Percentiles rank a stretch among this genome's conserved stretches.
These are phyloP conservation scores for Clarias magur DNA, from an alignment of 2,113 vertebrate species.

Conservation along the genomic window DNA sequence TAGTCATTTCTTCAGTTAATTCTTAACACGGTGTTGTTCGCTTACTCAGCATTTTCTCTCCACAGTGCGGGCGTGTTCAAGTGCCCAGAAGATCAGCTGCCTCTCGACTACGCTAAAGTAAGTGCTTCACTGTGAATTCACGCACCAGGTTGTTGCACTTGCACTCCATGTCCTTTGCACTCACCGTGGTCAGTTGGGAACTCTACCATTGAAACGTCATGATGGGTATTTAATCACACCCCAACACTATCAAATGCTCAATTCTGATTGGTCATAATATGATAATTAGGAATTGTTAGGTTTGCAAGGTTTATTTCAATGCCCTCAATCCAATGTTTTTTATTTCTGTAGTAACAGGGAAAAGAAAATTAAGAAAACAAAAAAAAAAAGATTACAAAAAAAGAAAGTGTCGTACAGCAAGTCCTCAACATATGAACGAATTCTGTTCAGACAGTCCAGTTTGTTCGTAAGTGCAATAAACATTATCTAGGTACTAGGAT, in stretches of 20 bases:
- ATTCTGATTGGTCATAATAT: not conserved
- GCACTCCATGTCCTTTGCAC: not conserved
- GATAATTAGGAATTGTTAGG: not conserved
- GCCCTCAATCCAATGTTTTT: not conserved
- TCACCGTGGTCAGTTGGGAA: not conserved
- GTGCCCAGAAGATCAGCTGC: conserved; percentile 89
- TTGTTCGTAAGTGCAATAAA: no score
- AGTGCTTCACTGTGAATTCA: conserved; percentile 14
- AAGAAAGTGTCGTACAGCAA: no score
- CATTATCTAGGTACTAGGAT: no score
- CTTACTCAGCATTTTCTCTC: not conserved
- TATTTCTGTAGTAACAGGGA: not conserved
- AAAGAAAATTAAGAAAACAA: not conserved
- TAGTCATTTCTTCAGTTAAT: not conserved
- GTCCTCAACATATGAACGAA: no score
- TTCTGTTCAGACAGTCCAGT: no score
- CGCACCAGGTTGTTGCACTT: no score
- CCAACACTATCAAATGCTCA: not conserved
- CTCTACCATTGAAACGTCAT: not conserved
- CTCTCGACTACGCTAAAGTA: conserved; percentile 92
- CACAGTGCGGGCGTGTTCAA: conserved; percentile 89
- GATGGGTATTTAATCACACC: not conserved
- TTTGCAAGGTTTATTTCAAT: not conserved
- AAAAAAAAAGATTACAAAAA: not conserved
- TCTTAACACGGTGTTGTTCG: not conserved